Base-by-base conservation (phyloP, 92 coral and sea anemone species). In the Porites lobata region DNA sequence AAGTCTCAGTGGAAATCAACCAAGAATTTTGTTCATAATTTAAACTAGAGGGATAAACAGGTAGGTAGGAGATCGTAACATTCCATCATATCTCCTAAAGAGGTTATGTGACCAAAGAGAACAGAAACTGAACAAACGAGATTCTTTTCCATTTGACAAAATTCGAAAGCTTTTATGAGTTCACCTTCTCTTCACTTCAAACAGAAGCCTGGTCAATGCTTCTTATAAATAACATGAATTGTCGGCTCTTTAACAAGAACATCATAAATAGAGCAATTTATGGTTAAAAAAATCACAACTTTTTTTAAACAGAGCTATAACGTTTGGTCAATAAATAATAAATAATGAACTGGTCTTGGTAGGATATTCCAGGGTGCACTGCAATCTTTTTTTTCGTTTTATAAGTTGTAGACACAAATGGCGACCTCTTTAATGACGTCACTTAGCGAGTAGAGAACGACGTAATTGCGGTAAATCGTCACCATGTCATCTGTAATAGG, bases 401-500 rank as follows among this genome's bases (percentile, higher is more conserved):
- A 80, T 50, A 50, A 24, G 20, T 75, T 65, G 19, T 2, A n/a
- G n/a, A 84, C 74, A 53, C 87, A 84, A 13, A 3, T 7, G 59
- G 69, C 22, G 47, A 84, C 73, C 50, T 75, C 22, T 8, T 14
- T 75, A n/a, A 71, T 74, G 73, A 61, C 87, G 69, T 73, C 80
- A 58, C 53, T 12, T 4, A 84, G 52, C 22, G 87, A 24, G 80
- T 59, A 62, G 53, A 61, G 51, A 11, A 43, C 24, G 32, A 74
- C 80, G 50, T 84, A 84, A 51, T 84, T 84, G 4, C 87, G 80
- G 56, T 59, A 84, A 63, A 74, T 63, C 87, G 24, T 84, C 51
- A 84, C 81, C 24, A 61, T 63, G 50, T 84, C 87, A 61, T 84
- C 62, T 32, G 87, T 84, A 13, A 84, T 73, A 7, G 20, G 52